A percentile compares a stretch with the other conserved stretches of the same genome.
Conservation (phyloP, 2,113 vertebrate species). For the Polypterus bichir region DNA sequence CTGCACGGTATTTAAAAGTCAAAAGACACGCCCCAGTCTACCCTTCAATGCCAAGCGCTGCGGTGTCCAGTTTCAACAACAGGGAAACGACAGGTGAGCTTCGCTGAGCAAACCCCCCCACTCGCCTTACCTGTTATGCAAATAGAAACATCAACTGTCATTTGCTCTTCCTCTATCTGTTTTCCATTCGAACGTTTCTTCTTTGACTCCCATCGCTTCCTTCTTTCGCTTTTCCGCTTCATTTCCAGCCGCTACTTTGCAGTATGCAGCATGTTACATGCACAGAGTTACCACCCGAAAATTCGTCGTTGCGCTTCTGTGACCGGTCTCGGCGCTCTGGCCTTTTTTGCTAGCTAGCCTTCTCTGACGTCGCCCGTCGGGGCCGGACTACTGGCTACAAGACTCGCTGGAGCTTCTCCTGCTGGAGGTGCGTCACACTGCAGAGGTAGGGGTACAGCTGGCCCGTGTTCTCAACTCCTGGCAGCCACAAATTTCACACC, state of each 20-base stretch:
- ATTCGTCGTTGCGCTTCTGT: constrained; percentile 5
- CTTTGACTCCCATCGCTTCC: constrained; percentile 44
- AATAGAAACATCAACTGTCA: constrained; percentile 45
- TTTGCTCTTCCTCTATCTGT: constrained; percentile 40
- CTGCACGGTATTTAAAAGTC: no score
- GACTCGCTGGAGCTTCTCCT: not conserved
- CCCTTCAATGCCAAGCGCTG: no score
- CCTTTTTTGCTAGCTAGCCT: constrained; percentile 40
- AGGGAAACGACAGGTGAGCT: no score
- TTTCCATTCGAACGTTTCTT: constrained; percentile 47
- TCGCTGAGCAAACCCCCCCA: no score
- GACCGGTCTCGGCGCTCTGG: constrained; percentile 13
- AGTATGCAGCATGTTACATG: constrained; percentile 14
- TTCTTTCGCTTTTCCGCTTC: constrained; percentile 59
- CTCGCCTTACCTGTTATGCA: constrained; percentile 50
- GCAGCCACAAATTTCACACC: not conserved
- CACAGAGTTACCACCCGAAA: not conserved
- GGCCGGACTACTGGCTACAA: constrained; percentile 10
- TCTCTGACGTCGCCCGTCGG: constrained; percentile 27
- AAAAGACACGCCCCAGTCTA: no score
- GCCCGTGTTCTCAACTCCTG: not conserved
- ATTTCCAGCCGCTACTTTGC: constrained; percentile 30
- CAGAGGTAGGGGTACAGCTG: no score
- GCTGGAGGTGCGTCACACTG: no score
- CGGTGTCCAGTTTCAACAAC: no score